Evolutionary conservation across 2,113 vertebrate species (phyloP).

Genomic region (Sander lucioperca): DNA sequence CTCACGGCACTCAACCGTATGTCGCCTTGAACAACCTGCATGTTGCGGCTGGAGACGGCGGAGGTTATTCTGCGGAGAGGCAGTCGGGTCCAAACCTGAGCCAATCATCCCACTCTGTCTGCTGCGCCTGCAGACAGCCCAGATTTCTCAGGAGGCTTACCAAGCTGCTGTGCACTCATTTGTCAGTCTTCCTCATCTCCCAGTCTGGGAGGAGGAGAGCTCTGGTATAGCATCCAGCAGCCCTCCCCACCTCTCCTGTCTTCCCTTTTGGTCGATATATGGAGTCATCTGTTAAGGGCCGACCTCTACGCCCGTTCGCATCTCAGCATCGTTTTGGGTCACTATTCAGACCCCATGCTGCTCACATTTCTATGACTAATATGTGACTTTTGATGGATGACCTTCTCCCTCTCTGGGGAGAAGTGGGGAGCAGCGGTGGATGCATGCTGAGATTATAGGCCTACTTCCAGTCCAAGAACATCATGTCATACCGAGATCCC

Average conservation of each 20-base stretch:
- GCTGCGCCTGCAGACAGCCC: conserved; percentile 34
- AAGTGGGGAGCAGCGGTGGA: conserved; percentile 12
- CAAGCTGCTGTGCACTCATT: conserved; percentile 58
- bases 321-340: conserved; percentile 43
- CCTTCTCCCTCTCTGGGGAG: conserved; percentile 63
- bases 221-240: conserved; percentile 4
- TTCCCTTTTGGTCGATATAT: conserved; percentile 38
- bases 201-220: conserved; percentile 14
- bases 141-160: conserved; percentile 30
- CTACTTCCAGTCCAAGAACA: conserved; percentile 31
- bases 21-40: conserved; percentile 51
- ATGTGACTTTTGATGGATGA: conserved; percentile 73
- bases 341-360: conserved; percentile 30
- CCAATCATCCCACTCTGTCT: conserved; percentile 42
- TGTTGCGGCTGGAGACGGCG: conserved; percentile 2
- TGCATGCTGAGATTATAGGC: conserved; percentile 54
- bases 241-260: neutral
- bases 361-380: conserved; percentile 74
- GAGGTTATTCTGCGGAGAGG: conserved; percentile 33
- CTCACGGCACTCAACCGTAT: conserved; percentile 46
- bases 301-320: conserved; percentile 33
- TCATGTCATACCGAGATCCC: conserved; percentile 39
- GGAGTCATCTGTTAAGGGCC: conserved; percentile 59
- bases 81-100: conserved; percentile 32
- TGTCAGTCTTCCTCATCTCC: conserved; percentile 51